These are phyloP conservation scores for Heterocephalus glaber DNA, from an alignment of 2,113 vertebrate genomes.

Conservation along the genomic window DNA sequence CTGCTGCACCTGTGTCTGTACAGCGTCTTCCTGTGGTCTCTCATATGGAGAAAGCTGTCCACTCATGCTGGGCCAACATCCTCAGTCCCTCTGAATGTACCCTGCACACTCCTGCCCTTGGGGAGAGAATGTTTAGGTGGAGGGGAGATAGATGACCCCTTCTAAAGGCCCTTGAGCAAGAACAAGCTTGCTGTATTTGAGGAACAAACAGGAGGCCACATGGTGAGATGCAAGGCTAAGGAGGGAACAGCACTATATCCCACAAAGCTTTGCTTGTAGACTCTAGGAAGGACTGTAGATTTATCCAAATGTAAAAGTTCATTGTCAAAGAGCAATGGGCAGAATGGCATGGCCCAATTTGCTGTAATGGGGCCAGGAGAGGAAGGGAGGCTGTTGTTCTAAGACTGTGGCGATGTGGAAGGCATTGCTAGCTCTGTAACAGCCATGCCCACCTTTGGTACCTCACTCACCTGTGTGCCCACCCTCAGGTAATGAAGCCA, in stretches of 20 bases:
- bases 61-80: not conserved
- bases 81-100: not conserved
- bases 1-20: not conserved
- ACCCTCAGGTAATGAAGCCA: not conserved
- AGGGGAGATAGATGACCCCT: not conserved
- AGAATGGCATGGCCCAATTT: not conserved
- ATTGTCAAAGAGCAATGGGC: not conserved
- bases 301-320: not conserved
- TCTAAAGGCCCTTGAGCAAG: not conserved
- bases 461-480: not conserved
- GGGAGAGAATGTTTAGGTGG: not conserved
- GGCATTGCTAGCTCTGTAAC: not conserved
- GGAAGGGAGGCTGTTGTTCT: not conserved
- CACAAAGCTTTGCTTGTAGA: no score
- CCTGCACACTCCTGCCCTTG: no score
- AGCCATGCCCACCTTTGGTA: not conserved
- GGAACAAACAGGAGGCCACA: not conserved
- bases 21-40: not conserved
- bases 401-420: not conserved
- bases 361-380: not conserved
- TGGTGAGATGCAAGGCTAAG: not conserved
- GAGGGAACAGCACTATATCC: not conserved
- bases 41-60: not conserved
- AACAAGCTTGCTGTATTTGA: not conserved
- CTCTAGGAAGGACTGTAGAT: not conserved